Conservation (phyloP, 2,113 vertebrate genomes). For the Anthoscopus minutus region DNA sequence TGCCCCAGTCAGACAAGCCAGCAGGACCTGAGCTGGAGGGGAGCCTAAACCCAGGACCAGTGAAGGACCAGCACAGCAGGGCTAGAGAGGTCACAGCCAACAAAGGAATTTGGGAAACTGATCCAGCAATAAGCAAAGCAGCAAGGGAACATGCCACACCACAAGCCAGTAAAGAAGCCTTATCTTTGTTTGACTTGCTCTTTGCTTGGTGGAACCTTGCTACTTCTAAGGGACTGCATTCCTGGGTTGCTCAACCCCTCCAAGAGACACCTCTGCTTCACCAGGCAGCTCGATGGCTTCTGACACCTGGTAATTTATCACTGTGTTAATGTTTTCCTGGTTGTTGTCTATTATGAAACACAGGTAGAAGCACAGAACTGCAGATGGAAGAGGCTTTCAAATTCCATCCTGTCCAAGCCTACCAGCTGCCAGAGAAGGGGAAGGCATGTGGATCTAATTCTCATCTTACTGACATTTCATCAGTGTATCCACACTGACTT, state of each 20-base stretch:
- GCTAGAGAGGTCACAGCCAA: background rate
- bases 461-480: background rate
- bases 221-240: background rate
- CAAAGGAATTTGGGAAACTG: background rate
- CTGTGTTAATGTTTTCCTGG: background rate
- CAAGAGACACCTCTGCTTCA: background rate
- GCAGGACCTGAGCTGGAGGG: background rate
- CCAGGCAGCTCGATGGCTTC: background rate
- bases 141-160: background rate
- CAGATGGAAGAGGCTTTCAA: background rate
- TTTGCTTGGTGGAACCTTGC: background rate
- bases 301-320: background rate
- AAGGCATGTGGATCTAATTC: background rate
- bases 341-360: background rate
- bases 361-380: background rate
- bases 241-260: background rate
- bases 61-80: background rate
- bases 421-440: background rate
- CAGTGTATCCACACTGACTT: background rate
- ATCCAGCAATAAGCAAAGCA: background rate
- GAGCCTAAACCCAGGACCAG: background rate
- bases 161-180: background rate
- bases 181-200: background rate
- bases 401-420: background rate
- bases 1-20: background rate